Evolutionary conservation across 2,113 vertebrate genomes (phyloP), one percentile per base, ranked within the genome.

Genomic region (Malurus melanocephalus): DNA sequence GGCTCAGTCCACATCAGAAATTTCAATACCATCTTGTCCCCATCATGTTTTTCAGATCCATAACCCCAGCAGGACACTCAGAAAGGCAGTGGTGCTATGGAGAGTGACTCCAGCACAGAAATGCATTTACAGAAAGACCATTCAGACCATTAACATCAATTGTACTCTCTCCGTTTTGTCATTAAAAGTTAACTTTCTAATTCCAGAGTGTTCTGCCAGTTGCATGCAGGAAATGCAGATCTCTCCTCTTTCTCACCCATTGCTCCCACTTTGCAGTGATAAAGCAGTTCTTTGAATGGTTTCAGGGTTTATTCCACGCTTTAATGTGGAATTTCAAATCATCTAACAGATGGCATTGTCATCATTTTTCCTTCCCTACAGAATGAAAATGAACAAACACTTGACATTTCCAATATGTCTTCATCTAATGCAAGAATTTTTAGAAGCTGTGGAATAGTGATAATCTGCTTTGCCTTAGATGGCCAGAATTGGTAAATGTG

Each of bases 381-480:
- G 90, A 94, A 95, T 72, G 82, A 90, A 92, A 88, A 90, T 67
- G 90, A 95, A 95, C 85, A 91, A 88, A 93, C 78, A 60, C 85
- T 88, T 95, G 92, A 93, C 94, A 94, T 96, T 95, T 95, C 92
- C 72, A 89, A 57, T 88, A 92, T 80, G 82, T 87, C 90, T 94
- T 87, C 79, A 92, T 91, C 67, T 75, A 62, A 64, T 40, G 65
- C 56, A 88, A 85, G 86, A 88, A 87, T 80, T 91, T 95, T 91
- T 88, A 94, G 88, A 89, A 83, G 62, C 32, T 4, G 2, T 60
- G 53, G 28, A 89, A 64, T 66, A 69, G 59, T 1, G 32, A 86
- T 75, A 85, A 83, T 84, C 75, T 69, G 49, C 75, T 51, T 77
- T 80, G 76, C 77, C 67, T 91, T 85, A 83, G 85, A 84, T 57